These are phyloP conservation scores for Polydesmus complanatus DNA, from an alignment of 2,888 invertebrate genomes.

Conservation along the genomic window DNA sequence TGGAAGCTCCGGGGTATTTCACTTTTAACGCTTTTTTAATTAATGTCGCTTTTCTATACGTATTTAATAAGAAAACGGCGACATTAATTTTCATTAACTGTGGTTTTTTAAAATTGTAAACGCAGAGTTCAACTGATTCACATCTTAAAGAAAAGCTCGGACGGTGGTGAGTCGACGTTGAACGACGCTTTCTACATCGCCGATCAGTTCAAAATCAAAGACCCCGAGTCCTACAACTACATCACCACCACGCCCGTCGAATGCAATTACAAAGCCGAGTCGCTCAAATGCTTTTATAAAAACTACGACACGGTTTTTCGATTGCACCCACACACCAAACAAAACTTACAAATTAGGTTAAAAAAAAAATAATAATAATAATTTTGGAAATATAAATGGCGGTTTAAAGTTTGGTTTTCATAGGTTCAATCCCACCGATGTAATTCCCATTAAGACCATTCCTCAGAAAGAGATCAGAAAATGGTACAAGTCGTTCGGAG, in stretches of 20 bases:
- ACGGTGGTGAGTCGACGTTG: constrained; percentile 57
- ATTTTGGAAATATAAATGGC: background rate
- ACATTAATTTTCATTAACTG: background rate
- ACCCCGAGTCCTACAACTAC: constrained; percentile 44
- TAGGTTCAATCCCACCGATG: constrained; percentile 60
- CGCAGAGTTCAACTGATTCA: background rate
- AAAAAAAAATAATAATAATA: no score
- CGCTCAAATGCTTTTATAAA: constrained; percentile 42
- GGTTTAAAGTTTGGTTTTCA: background rate
- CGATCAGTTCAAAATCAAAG: constrained; percentile 38
- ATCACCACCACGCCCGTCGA: constrained; percentile 44
- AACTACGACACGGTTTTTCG: constrained; percentile 45
- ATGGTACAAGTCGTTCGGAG: constrained; percentile 40
- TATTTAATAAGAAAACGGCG: no score
- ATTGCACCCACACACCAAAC: constrained; percentile 40
- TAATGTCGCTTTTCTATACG: no score
- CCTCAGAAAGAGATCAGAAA: constrained; percentile 38
- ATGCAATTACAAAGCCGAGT: constrained; percentile 46
- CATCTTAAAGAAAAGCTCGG: background rate
- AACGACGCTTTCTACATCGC: constrained; percentile 61
- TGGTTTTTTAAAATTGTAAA: background rate
- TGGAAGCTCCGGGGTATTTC: background rate
- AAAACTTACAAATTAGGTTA: constrained; percentile 48
- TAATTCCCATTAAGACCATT: constrained; percentile 46
- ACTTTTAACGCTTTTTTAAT: no score